Evolutionary conservation across 2,888 invertebrate genomes (phyloP).

Genomic region (Lithophane semibrunnea): DNA sequence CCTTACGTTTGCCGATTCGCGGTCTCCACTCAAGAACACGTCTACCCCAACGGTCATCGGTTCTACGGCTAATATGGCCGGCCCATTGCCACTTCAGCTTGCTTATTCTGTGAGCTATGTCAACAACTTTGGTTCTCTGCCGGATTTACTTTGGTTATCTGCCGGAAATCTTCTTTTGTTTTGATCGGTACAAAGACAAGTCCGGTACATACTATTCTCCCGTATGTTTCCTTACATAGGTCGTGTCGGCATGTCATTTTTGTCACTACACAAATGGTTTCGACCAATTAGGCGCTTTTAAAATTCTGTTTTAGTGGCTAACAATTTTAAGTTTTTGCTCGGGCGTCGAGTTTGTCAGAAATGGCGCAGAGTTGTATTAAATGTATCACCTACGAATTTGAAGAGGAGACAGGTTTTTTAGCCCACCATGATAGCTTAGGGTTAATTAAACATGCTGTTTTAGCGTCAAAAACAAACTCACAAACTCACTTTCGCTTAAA

Average conservation of each 20-base stretch:
- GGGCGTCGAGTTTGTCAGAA: conserved; percentile 48
- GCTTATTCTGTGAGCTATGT: no score
- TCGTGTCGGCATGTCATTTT: conserved; percentile 71
- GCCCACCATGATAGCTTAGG: conserved; percentile 29
- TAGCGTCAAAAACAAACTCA: no score
- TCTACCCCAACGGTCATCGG: no score
- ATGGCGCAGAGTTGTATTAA: conserved; percentile 52
- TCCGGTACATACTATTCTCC: conserved; percentile 34
- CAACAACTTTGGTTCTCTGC: no score
- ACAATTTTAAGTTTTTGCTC: conserved; percentile 61
- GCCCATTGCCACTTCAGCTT: no score
- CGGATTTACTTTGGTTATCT: no score
- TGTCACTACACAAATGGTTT: conserved; percentile 72
- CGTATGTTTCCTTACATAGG: conserved; percentile 68
- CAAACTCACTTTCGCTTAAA: no score
- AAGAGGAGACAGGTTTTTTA: conserved; percentile 15
- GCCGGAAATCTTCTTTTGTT: no score
- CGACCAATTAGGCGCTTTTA: conserved; percentile 72
- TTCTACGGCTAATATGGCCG: no score
- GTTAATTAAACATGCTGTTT: no score
- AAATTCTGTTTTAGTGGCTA: conserved; percentile 69
- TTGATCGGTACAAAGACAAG: conserved; percentile 9
- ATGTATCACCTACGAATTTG: conserved; percentile 50
- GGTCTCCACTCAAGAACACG: no score
- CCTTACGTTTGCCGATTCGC: no score